These are phyloP conservation scores for Stenolophus ochropezus DNA, from an alignment of 2,888 invertebrate species.

Conservation along the genomic window DNA sequence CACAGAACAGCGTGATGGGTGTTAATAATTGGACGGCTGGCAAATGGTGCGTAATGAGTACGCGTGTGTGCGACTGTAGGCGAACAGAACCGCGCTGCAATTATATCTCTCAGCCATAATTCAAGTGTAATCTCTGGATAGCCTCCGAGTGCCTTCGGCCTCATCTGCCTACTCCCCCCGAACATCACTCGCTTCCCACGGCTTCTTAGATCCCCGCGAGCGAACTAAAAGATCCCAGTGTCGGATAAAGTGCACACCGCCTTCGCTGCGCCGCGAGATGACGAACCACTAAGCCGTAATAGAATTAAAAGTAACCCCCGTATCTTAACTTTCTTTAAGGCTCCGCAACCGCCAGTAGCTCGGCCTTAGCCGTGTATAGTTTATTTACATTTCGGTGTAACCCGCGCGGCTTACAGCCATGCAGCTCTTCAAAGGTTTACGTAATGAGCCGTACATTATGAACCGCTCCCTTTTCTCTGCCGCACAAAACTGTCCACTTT, in stretches of 20 bases:
- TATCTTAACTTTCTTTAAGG: conserved; percentile 62
- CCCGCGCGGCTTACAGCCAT: conserved; percentile 51
- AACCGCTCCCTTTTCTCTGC: conserved; percentile 3
- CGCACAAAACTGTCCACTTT: conserved; percentile 53
- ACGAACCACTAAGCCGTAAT: conserved; percentile 62
- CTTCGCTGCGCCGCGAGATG: conserved; percentile 45
- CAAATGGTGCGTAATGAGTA: conserved; percentile 56
- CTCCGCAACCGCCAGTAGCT: conserved; percentile 39
- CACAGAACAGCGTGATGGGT: too few species aligned
- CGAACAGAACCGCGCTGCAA: conserved; percentile 70
- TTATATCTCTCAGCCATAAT: conserved; percentile 77
- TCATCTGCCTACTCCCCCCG: conserved; percentile 68
- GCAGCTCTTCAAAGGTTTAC: conserved; percentile 52
- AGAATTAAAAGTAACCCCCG: conserved; percentile 64
- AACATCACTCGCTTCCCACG: conserved; percentile 50
- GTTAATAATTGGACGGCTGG: not conserved
- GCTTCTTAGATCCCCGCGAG: conserved; percentile 59
- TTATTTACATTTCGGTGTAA: conserved; percentile 53
- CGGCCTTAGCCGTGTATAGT: conserved; percentile 47
- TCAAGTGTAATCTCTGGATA: conserved; percentile 78
- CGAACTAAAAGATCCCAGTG: conserved; percentile 49
- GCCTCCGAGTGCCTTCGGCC: conserved; percentile 70
- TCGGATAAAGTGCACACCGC: conserved; percentile 50
- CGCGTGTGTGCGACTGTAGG: conserved; percentile 30
- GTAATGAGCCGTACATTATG: conserved; percentile 57